phyloP scores from a whole-genome alignment of 2,888 invertebrate species.

The Glyphotaelius pellucidus region DNA sequence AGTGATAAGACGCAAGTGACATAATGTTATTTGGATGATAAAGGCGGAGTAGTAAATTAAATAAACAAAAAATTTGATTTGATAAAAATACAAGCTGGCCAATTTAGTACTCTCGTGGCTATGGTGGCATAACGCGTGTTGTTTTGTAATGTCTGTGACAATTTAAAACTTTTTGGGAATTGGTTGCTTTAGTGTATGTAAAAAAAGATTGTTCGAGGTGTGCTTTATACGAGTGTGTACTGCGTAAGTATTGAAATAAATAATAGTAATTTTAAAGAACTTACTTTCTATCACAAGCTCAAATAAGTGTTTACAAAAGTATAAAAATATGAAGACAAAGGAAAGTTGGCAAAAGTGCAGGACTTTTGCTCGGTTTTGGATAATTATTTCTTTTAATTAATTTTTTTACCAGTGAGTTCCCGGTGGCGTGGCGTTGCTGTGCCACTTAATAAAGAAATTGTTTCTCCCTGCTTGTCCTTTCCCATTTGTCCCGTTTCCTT shows the following conservation, averaged over 20 bases:
- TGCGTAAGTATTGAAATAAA: neutral
- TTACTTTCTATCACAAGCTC: neutral
- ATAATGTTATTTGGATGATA: neutral
- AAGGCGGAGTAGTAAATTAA: neutral
- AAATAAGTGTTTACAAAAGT: neutral
- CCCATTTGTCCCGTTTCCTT: too few relatives aligned
- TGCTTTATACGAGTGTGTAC: neutral
- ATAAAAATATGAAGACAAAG: neutral
- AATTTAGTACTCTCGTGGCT: neutral
- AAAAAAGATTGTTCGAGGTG: neutral
- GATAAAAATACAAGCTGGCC: neutral
- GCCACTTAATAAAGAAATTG: too few relatives aligned
- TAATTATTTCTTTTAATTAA: too few relatives aligned
- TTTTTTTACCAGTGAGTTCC: too few relatives aligned
- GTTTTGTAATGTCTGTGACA: neutral
- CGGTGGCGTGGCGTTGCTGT: too few relatives aligned
- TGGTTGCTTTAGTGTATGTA: neutral
- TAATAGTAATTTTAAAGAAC: too few relatives aligned
- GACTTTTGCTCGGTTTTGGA: too few relatives aligned
- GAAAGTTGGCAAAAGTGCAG: neutral
- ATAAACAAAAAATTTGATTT: neutral
- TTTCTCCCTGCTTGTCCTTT: too few relatives aligned
- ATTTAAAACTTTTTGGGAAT: neutral
- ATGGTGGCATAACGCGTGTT: neutral
- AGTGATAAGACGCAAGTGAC: neutral